Evolutionary conservation across 2,113 vertebrate species (phyloP), one percentile per base, ranked within the genome.

Genomic region (Pteronura brasiliensis): DNA sequence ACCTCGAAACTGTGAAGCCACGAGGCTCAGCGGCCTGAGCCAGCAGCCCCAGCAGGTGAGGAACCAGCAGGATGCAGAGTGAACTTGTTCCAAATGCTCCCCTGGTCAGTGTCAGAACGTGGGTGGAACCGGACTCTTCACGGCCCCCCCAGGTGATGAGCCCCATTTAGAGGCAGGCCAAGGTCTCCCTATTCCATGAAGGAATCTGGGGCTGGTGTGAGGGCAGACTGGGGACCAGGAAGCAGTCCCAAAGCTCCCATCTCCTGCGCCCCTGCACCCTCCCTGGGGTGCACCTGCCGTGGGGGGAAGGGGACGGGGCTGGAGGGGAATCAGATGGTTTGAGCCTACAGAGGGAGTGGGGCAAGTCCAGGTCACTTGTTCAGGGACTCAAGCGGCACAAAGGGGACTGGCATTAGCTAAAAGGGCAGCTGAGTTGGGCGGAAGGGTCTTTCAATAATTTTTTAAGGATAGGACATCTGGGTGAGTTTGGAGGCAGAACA

Each of bases 91-190:
- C n/a, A 71, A 71, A 71, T 10, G n/a, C 69, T 23, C 52, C n/a
- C n/a, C 36, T 9, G 21, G 71, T 4, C 36, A 39, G 11, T 36
- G 71, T 72, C 71, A 42, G 71, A 12, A 23, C 1, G 11, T 72
- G 36, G 1, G 5, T 4, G 25, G 6, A 9, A 47, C 49, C 0
- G 49, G 49, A 1, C 20, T 6, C 67, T 29, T 25, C 42, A 5
- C 0, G 25, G 61, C 34, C 7, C 20, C 57, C 57, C 42, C 84
- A 11, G 47, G 69, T 12, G 21, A 49, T 0, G 0, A 74, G 69
- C 44, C 8, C 2, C 6, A 36, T 83, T 10, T 12, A 74, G 63
- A 90, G 36, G 94, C 52, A 34, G 59, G 47, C 49, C 17, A 7
- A 47, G 13, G 31, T 29, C 57, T 65, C 55, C 39, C 63, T 21